Evolutionary conservation across 1,140 invertebrate genomes (phyloP).

Genomic region (Bicyclus anynana): DNA sequence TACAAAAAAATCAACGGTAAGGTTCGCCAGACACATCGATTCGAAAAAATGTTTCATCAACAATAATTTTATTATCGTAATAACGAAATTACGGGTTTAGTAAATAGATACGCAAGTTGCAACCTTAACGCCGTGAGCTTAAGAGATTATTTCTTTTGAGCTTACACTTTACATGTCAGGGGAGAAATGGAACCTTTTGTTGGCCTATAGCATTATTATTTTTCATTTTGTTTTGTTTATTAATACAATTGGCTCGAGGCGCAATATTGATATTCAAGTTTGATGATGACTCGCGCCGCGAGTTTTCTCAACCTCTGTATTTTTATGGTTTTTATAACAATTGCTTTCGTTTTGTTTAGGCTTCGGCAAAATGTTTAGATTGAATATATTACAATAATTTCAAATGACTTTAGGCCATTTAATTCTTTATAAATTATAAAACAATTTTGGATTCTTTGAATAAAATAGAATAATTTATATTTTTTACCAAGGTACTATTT

Average conservation of each 20-base stretch:
- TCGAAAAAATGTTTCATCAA: conserved; percentile 76
- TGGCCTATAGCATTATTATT: conserved; percentile 77
- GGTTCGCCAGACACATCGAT: conserved; percentile 69
- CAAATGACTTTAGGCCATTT: not conserved
- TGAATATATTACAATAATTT: conserved; percentile 45
- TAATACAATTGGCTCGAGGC: conserved; percentile 76
- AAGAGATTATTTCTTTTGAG: conserved; percentile 52
- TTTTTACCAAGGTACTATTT: too few relatives aligned
- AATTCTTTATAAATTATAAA: not conserved
- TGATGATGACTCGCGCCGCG: conserved; percentile 70
- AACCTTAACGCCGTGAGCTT: conserved; percentile 55
- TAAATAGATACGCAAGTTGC: conserved; percentile 49
- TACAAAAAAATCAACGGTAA: conserved; percentile 70
- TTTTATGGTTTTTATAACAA: conserved; percentile 71
- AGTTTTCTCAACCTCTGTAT: conserved; percentile 65
- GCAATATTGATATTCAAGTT: conserved; percentile 77
- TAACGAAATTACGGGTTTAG: conserved; percentile 73
- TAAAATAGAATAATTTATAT: too few relatives aligned
- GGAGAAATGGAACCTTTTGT: conserved; percentile 76
- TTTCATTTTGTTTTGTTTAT: conserved; percentile 78
- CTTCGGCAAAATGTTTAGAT: conserved; percentile 41
- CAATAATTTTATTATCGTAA: conserved; percentile 76
- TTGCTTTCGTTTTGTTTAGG: conserved; percentile 58
- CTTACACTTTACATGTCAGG: conserved; percentile 47
- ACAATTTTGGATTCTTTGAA: too few relatives aligned